These are phyloP conservation scores for Napeogenes inachia DNA, from an alignment of 2,888 invertebrate genomes.

Conservation along the genomic window DNA sequence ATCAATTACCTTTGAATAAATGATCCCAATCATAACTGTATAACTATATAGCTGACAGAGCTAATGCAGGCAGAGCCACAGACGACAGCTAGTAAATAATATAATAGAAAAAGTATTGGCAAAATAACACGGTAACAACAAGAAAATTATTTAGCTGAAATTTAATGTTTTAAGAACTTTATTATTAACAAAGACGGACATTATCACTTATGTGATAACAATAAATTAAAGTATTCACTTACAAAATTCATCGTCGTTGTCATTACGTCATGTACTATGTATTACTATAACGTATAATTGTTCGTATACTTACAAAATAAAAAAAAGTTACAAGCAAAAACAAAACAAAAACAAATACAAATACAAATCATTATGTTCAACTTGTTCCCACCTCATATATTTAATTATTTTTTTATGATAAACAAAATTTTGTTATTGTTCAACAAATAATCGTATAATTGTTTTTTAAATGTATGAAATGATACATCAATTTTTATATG, in stretches of 20 bases:
- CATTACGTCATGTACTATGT: neutral
- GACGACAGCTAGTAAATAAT: too few species aligned
- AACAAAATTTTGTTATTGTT: neutral
- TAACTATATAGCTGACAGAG: too few species aligned
- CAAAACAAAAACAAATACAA: neutral
- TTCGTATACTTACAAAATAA: neutral
- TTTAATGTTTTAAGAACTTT: neutral
- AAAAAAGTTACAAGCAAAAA: neutral
- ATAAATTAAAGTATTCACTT: neutral
- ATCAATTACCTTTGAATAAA: too few species aligned
- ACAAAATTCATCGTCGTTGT: neutral
- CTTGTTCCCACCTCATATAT: neutral
- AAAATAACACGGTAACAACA: too few species aligned
- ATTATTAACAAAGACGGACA: neutral
- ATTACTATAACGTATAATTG: neutral
- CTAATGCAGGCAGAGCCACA: too few species aligned
- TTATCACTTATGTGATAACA: neutral
- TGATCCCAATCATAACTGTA: too few species aligned
- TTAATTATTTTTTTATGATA: neutral
- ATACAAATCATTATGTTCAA: neutral
- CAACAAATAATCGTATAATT: constrained; percentile 1
- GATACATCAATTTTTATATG: constrained; percentile 9
- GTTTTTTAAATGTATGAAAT: constrained; percentile 11
- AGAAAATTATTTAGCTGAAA: too few species aligned
- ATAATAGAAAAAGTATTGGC: too few species aligned